These are phyloP conservation scores for Gisinianus flammeolus DNA, from an alignment of 2,888 invertebrate species.

Conservation along the genomic window DNA sequence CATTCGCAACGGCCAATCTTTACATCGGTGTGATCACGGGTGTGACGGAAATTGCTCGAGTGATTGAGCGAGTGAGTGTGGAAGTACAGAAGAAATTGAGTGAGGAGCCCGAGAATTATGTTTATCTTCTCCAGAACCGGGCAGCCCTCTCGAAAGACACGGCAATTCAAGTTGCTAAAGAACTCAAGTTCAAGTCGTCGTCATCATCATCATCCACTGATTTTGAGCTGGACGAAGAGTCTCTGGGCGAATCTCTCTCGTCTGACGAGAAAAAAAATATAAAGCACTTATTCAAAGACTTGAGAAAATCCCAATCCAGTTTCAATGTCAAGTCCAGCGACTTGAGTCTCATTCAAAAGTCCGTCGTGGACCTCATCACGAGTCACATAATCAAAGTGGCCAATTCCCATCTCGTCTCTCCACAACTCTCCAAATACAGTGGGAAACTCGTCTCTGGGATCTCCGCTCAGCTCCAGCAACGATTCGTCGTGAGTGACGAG, in stretches of 20 bases:
- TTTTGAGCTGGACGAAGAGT: not conserved
- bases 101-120: not conserved
- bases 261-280: not conserved
- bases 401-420: constrained; percentile 37
- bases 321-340: not conserved
- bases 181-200: not conserved
- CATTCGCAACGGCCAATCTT: not conserved
- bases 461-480: constrained; percentile 14
- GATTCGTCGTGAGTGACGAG: constrained; percentile 10
- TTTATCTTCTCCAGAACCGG: not conserved
- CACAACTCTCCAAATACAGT: constrained; percentile 4
- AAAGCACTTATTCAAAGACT: not conserved
- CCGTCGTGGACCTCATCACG: constrained; percentile 12
- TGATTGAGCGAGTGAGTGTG: not conserved
- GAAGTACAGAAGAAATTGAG: constrained; percentile 1
- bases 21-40: constrained; percentile 16
- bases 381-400: constrained; percentile 41
- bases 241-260: not conserved
- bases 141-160: not conserved
- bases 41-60: constrained; percentile 7
- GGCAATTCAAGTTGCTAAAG: not conserved
- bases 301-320: not conserved
- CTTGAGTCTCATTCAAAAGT: not conserved
- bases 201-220: not conserved
- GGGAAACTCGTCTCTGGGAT: constrained; percentile 22